phyloP scores from a whole-genome alignment of 2,888 invertebrate species.

The Drosophila conformis region DNA sequence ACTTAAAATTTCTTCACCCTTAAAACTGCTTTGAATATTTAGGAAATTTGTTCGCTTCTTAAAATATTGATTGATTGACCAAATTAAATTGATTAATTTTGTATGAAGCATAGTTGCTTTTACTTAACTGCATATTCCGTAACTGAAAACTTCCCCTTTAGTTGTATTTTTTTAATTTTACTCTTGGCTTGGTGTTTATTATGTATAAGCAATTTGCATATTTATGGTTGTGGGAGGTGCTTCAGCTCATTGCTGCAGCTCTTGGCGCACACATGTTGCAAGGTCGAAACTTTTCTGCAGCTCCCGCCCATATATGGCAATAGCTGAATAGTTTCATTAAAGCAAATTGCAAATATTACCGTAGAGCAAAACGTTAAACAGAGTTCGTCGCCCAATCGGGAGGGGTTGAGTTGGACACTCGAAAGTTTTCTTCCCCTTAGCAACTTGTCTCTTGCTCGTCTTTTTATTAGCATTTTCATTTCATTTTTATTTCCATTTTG shows the following conservation, averaged over 20 bases:
- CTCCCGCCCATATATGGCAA: conserved; percentile 43
- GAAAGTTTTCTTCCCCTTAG: conserved; percentile 7
- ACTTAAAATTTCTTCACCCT: too few relatives aligned
- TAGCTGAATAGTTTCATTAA: conserved; percentile 75
- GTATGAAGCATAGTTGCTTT: conserved; percentile 10
- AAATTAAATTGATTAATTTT: conserved; percentile 11
- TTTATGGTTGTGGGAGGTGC: conserved; percentile 43
- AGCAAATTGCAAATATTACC: conserved; percentile 59
- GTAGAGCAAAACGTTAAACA: conserved; percentile 61
- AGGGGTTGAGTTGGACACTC: neutral
- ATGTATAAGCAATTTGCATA: conserved; percentile 70
- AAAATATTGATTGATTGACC: neutral
- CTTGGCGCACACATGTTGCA: conserved; percentile 11
- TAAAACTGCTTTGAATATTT: neutral
- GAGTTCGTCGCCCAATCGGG: conserved; percentile 41
- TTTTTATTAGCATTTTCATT: conserved; percentile 27
- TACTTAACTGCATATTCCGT: conserved; percentile 11
- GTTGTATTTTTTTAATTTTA: conserved; percentile 14
- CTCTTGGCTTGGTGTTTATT: conserved; percentile 46
- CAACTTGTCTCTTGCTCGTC: conserved; percentile 36
- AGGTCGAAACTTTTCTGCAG: conserved; percentile 6
- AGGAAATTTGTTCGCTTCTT: neutral
- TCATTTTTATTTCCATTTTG: conserved; percentile 10
- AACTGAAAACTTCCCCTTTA: conserved; percentile 14
- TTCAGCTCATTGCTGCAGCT: conserved; percentile 11